Conservation (phyloP, 2,797 vertebrate species). For the Falco novaeseelandiae region DNA sequence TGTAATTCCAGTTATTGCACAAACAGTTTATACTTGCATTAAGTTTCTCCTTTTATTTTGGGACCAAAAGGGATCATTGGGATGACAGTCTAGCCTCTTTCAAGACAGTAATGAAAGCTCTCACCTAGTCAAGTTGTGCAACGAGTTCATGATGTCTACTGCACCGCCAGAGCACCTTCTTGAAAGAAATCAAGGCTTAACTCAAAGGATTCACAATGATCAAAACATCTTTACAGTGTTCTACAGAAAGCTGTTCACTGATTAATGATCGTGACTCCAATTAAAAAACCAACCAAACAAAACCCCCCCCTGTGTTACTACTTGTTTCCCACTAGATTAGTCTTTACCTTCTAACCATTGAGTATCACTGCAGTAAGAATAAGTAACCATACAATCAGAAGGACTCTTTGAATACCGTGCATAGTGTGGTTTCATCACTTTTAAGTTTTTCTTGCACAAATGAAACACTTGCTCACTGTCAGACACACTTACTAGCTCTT, state of each 20-base stretch:
- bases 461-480: not conserved
- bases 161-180: not conserved
- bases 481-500: not conserved
- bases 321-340: not conserved
- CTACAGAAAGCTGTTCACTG: not conserved
- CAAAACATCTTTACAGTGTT: not conserved
- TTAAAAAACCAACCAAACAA: too few species aligned
- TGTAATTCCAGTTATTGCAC: not conserved
- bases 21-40: not conserved
- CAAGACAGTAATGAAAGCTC: not conserved
- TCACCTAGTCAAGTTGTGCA: not conserved
- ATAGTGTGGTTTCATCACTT: not conserved
- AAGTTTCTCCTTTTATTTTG: not conserved
- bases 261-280: not conserved
- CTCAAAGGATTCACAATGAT: not conserved
- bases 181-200: not conserved
- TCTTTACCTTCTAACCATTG: not conserved
- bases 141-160: not conserved
- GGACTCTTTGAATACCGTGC: not conserved
- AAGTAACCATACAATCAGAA: not conserved
- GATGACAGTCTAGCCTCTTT: not conserved
- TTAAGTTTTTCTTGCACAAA: not conserved
- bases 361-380: not conserved
- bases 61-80: not conserved
- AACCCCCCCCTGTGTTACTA: not conserved